These are phyloP conservation scores for Prietella phreatophila DNA, from an alignment of 2,113 vertebrate genomes.

Conservation along the genomic window DNA sequence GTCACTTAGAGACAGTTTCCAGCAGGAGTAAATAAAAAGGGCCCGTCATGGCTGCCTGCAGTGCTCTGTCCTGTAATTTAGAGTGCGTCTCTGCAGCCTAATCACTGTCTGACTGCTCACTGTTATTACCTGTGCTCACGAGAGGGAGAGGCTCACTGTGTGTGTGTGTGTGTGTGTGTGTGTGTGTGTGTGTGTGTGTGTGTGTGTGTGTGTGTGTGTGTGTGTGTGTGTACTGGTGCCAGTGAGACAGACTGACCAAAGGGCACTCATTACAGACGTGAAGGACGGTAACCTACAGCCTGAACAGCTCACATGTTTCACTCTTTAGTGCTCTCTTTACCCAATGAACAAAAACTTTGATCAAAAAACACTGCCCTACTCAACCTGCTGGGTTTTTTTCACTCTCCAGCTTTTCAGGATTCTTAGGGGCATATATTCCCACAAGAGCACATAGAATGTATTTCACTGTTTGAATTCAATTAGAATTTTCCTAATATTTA, in stretches of 20 bases:
- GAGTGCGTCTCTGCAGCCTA: slow-evolving; percentile 67
- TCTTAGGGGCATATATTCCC: not conserved
- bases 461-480: slow-evolving; percentile 14
- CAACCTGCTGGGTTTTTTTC: not conserved
- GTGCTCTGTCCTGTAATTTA: slow-evolving; percentile 75
- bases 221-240: slow-evolving; percentile 38
- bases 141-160: slow-evolving; percentile 54
- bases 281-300: slow-evolving; percentile 35
- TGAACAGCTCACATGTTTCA: slow-evolving; percentile 29
- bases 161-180: slow-evolving; percentile 39
- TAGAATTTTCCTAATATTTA: not conserved
- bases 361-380: not conserved
- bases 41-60: slow-evolving; percentile 67
- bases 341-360: slow-evolving; percentile 6
- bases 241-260: slow-evolving; percentile 50
- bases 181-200: slow-evolving; percentile 39
- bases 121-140: slow-evolving; percentile 65
- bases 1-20: slow-evolving; percentile 70
- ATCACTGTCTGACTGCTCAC: slow-evolving; percentile 66
- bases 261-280: slow-evolving; percentile 52
- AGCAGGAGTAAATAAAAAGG: slow-evolving; percentile 64
- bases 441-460: not conserved
- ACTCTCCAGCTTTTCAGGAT: not conserved
- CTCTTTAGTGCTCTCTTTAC: slow-evolving; percentile 10
- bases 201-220: slow-evolving; percentile 37